Base-by-base conservation (phyloP, 2,888 invertebrate species). In the Sialis fuliginosa region DNA sequence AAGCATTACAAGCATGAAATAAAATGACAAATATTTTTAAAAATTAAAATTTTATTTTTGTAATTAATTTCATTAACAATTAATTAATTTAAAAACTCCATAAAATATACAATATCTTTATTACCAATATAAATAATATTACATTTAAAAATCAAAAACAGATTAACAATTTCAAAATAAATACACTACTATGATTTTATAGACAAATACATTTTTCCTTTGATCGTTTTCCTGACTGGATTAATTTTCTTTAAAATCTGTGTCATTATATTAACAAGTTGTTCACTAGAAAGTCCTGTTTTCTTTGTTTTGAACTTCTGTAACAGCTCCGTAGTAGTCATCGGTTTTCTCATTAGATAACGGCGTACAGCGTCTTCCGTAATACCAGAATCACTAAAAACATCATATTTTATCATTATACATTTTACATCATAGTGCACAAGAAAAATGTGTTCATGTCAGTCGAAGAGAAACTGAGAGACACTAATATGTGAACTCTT, bases 221-320 rank as follows among this genome's bases (percentile, higher is more conserved):
- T 91, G 52, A 93, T 82, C 37, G 81, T 90, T 62, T 89, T 87
- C 57, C 85, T 91, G 46, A 87, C 80, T 0, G 93, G 95, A 70
- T 93, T 92, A 59, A 97, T 88, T 58, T 87, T 80, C 69, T 95
- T 95, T 48, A 97, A 70, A 54, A 96, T 89, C 61, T 90, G 88
- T 6, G 92, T 93, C 80, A 96, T 91, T 35, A 87, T 84, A 59
- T 87, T 87, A 1, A 93, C 92, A 48, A 96, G 74, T 48, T 92
- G 85, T 52, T 95, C 90, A 53, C 87, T 88, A 48, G 83, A 82
- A 44, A 93, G 75, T 5, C 91, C 91, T 7, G 88, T 87, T 58
- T 91, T 88, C 65, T 93, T 92, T 37, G 87, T 87, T 62, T 91
- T 92, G 69, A 96, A 92, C 69, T 96, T 96, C 53, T 91, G 90